Base-by-base conservation (phyloP, 1,140 invertebrate genomes). In the Drosophila guanche region DNA sequence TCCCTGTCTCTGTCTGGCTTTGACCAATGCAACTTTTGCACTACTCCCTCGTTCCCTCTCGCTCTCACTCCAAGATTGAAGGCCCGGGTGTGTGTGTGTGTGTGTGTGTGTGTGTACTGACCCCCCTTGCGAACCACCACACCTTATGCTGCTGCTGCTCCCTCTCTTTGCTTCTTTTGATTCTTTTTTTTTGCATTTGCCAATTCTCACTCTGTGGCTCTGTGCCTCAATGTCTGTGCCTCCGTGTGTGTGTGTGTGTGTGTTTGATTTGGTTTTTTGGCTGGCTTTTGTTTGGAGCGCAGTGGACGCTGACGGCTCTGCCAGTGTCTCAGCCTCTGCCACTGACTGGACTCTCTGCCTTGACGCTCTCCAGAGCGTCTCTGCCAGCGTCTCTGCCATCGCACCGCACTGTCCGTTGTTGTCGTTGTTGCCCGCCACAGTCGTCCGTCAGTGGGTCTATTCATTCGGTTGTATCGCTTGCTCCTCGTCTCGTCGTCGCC, bases 381-480 rank as follows among this genome's bases (percentile, higher is more conserved):
- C 37, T 29, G 60, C 14, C 48, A 60, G 23, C 40, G 77, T 23
- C 60, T 56, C 29, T 29, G 54, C n/a, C 65, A 61, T 59, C 29
- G 50, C 72, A 59, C 59, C 56, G 25, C 60, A 55, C 54, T 67
- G 41, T 55, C 25, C 29, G 56, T 65, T 56, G 70, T 73, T 76
- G 72, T 76, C 67, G 73, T 52, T 58, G 54, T 59, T 71, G 67
- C 45, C 48, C 53, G 14, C 53, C 69, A 52, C 71, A 67, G 72
- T 60, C 61, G 61, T 56, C 71, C 61, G 61, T 56, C 71, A 75
- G 72, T 75, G 75, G 71, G 81, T 78, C 76, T 61, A 83, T 80
- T 86, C 81, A 86, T 86, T 86, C 83, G 77, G 81, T 80, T 86
- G 81, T 88, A 74, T 86, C 81, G 81, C 81, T 88, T 88, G 83